Evolutionary conservation across 2,888 invertebrate genomes (phyloP), one percentile per base, ranked within the genome.

Genomic region (Hyposoter didymator): DNA sequence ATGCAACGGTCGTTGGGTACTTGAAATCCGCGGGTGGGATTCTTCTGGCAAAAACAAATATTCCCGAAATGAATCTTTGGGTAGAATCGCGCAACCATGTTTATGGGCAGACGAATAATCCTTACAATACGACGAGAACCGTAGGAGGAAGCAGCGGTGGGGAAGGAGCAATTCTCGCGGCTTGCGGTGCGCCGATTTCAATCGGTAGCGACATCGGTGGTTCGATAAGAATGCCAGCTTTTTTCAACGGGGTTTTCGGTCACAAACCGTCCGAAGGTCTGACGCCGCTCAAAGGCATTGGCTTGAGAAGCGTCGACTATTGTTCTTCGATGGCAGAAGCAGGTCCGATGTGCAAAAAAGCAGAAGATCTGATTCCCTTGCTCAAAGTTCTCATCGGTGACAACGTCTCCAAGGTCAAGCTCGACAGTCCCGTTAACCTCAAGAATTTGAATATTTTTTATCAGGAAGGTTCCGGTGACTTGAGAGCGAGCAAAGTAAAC

Each of bases 201-300:
- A 94, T 99, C 74, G 98, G 98, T 43, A 97, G 97, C 0, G 99
- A 99, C 93, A 99, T 99, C 90, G 99, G 99, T n/a, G 99, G 99
- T 0, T 99, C 99, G 5, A 97, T 98, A 69, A 96, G 99, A 47
- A 98, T 98, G 96, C 99, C 99, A 0, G 96, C 97, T 0, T 98
- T 97, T 93, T 98, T 96, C 95, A 98, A 98, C 94, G 98, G 99
- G 0, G 95, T 98, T 74, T 98, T 96, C 94, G 98, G 97, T 0
- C 96, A 97, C 91, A 98, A 98, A 93, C 96, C 97, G 2, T 96
- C 96, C 0, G 95, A 95, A 94, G 95, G 90, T 95, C 95, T 98
- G 28, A 96, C 96, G 12, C 94, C 95, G 2, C 93, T 95, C 73
- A 94, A 94, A 86, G 96, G 96, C 39, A 91, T 95, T 87, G 96